phyloP scores from a whole-genome alignment of 2,888 invertebrate genomes.

The Pristionchus japonicus region DNA sequence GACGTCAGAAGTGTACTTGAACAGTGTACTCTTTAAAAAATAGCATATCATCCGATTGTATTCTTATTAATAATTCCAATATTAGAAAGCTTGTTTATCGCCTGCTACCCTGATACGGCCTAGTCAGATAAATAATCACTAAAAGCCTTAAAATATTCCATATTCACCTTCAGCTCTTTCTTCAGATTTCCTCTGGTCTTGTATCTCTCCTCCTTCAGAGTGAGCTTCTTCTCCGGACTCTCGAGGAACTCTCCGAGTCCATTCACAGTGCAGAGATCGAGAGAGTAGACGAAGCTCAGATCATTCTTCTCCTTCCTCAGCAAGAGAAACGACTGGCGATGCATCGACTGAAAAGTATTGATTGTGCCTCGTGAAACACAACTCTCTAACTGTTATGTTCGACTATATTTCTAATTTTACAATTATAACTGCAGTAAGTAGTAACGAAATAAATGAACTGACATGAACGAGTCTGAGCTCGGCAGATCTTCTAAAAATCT shows the following conservation, averaged over 20 bases:
- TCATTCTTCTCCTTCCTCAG: neutral
- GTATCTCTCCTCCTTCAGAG: neutral
- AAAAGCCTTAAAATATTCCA: too few relatives aligned
- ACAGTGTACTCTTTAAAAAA: neutral
- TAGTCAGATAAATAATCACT: too few relatives aligned
- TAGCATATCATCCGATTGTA: too few relatives aligned
- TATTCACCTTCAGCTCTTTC: too few relatives aligned
- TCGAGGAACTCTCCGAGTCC: neutral
- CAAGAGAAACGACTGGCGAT: neutral
- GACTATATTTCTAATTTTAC: neutral
- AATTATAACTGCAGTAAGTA: too few relatives aligned
- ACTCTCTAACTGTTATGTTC: neutral
- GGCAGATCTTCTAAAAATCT: neutral
- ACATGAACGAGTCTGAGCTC: neutral
- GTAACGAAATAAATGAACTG: neutral
- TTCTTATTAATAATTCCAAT: too few relatives aligned
- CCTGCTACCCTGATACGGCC: too few relatives aligned
- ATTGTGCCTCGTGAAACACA: neutral
- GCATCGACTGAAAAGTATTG: neutral
- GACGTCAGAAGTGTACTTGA: neutral
- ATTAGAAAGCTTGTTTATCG: too few relatives aligned
- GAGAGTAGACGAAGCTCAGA: neutral
- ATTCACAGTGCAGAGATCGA: neutral
- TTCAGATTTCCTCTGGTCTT: neutral
- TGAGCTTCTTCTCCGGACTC: neutral